Evolutionary conservation across 2,113 vertebrate species (phyloP).

Genomic region (Upupa epops): DNA sequence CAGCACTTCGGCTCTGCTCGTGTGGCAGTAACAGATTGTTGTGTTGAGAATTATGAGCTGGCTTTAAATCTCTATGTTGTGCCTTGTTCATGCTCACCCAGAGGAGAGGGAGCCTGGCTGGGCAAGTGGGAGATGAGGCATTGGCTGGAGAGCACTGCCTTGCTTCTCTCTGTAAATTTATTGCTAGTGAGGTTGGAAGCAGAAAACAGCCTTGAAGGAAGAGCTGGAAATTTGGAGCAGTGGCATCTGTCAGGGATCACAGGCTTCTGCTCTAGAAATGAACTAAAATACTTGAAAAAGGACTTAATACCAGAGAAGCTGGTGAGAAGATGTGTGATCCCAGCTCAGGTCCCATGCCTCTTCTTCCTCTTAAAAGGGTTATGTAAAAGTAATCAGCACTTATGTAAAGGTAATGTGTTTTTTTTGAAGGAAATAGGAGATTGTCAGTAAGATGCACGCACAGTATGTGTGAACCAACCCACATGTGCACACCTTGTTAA

Average conservation of each 20-base stretch:
- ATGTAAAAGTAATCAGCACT: neutral
- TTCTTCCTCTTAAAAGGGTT: neutral
- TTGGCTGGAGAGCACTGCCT: neutral
- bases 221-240: neutral
- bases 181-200: neutral
- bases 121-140: neutral
- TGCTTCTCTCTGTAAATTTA: neutral
- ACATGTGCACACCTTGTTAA: neutral
- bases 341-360: neutral
- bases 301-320: neutral
- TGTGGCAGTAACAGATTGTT: neutral
- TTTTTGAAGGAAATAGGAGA: neutral
- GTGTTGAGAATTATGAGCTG: neutral
- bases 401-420: neutral
- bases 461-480: neutral
- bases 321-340: neutral
- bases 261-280: neutral
- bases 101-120: neutral
- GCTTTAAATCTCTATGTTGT: neutral
- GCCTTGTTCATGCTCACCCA: neutral
- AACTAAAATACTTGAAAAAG: neutral
- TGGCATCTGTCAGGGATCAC: neutral
- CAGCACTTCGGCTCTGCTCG: fast-evolving
- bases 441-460: neutral
- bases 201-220: neutral